Evolutionary conservation across 2,113 vertebrate genomes (phyloP).

Genomic region (Dolichotis patagonum): DNA sequence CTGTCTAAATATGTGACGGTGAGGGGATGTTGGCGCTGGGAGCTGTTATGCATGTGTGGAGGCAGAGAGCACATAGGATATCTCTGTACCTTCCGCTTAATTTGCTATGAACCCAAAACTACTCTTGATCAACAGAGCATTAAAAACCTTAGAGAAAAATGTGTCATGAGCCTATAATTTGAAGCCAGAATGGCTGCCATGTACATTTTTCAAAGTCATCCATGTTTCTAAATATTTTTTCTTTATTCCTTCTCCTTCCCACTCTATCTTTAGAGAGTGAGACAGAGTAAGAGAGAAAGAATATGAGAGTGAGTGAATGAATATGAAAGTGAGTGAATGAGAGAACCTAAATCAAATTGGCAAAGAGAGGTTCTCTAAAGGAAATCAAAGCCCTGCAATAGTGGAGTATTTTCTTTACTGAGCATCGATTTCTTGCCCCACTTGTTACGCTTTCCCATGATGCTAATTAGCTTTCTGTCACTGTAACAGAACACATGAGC

Average conservation of each 20-base stretch:
- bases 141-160: background rate
- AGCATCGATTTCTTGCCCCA: background rate
- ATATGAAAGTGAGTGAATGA: background rate
- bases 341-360: background rate
- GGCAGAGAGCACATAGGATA: no score
- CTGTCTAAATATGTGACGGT: background rate
- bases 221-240: background rate
- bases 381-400: background rate
- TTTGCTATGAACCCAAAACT: background rate
- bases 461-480: background rate
- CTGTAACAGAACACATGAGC: background rate
- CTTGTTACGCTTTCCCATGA: background rate
- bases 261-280: background rate
- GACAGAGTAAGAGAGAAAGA: background rate
- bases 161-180: conserved; percentile 20
- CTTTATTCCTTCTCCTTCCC: background rate
- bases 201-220: conserved; percentile 14
- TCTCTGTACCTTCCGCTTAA: background rate
- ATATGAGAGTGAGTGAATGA: background rate
- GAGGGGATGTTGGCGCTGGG: background rate
- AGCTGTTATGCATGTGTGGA: background rate
- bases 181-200: background rate
- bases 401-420: background rate
- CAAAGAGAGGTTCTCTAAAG: background rate
- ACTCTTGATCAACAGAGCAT: background rate